Base-by-base conservation (phyloP, 2,113 vertebrate species). In the Odocoileus virginianus region DNA sequence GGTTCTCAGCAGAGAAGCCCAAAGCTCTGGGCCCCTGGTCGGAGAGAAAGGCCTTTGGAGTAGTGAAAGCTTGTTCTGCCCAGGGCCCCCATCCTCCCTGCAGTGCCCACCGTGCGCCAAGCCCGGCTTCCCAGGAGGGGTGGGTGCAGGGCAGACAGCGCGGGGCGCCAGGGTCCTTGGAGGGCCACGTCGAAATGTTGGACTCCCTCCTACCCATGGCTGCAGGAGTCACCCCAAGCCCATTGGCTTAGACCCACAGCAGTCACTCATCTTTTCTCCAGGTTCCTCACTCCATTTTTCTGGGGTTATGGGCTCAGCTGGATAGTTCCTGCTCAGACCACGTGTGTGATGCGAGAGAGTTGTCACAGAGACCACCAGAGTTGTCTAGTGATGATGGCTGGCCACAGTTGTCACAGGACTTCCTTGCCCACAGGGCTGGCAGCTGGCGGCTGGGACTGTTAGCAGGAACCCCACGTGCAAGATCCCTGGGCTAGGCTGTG, bases 91-190 rank as follows among this genome's bases (percentile, higher is more conserved):
- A 2, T 19, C 8, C 33, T 17, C 67, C 50, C 7, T 15, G n/a
- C n/a, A 55, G 45, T 74, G 17, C 33, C 43, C 78, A 4, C 17
- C 27, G 5, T 27, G 28, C 47, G 13, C 84, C 30, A 10, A 7
- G 30, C 17, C 6, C 3, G 16, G 40, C 9, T 6, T 45, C 28
- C 15, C 11, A 4, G 4, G 36, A 14, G 7, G 5, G 6, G 2
- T 0, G 11, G 36, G 3, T 7, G 5, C 12, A 13, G 5, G 6
- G 52, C 0, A 3, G 25, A 6, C 8, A 45, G 84, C 0, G 4
- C 2, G 7, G 76, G 54, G 30, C 33, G 7, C 43, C 4, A 1
- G n/a, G 36, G 55, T 14, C 45, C 23, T 7, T 1, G 85, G 33
- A 33, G 6, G 17, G n/a, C 61, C 50, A 0, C 6, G 5, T 4